A percentile compares a stretch with the other conserved stretches of the same genome.
phyloP scores from a whole-genome alignment of 1,140 invertebrate genomes.

The Drosophila biarmipes region DNA sequence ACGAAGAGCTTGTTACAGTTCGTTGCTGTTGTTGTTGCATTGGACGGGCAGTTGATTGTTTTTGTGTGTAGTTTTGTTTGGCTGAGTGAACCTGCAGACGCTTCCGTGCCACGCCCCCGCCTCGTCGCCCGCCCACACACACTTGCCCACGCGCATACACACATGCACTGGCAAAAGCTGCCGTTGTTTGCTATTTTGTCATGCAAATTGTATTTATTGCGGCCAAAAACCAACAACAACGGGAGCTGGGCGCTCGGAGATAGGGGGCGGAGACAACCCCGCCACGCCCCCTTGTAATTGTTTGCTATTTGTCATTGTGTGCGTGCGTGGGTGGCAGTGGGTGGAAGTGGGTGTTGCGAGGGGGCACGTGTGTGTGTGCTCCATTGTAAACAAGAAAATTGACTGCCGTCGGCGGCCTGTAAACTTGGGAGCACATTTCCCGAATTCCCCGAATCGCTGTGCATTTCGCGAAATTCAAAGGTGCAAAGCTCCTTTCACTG shows the following conservation, averaged over 20 bases:
- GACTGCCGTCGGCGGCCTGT: slow-evolving; percentile 56
- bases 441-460: slow-evolving; percentile 37
- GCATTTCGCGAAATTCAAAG: not conserved
- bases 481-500: not conserved
- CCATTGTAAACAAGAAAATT: slow-evolving; percentile 74
- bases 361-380: slow-evolving; percentile 22
- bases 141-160: slow-evolving; percentile 12
- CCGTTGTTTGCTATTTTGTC: slow-evolving; percentile 81
- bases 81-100: slow-evolving; percentile 72
- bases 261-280: slow-evolving; percentile 47
- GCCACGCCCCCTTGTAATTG: slow-evolving; percentile 61
- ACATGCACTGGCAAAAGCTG: slow-evolving; percentile 56
- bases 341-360: not conserved
- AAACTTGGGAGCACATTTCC: slow-evolving; percentile 37
- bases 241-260: slow-evolving; percentile 13
- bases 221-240: slow-evolving; percentile 65
- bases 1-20: not conserved
- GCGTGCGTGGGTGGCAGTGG: slow-evolving; percentile 11
- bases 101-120: slow-evolving; percentile 26
- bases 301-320: slow-evolving; percentile 73
- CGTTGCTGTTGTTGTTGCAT: slow-evolving; percentile 23
- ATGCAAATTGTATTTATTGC: slow-evolving; percentile 83
- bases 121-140: slow-evolving; percentile 4
- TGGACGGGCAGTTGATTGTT: slow-evolving; percentile 72
- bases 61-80: slow-evolving; percentile 79